Evolutionary conservation across 2,113 vertebrate species (phyloP).

Genomic region (Cromileptes altivelis): DNA sequence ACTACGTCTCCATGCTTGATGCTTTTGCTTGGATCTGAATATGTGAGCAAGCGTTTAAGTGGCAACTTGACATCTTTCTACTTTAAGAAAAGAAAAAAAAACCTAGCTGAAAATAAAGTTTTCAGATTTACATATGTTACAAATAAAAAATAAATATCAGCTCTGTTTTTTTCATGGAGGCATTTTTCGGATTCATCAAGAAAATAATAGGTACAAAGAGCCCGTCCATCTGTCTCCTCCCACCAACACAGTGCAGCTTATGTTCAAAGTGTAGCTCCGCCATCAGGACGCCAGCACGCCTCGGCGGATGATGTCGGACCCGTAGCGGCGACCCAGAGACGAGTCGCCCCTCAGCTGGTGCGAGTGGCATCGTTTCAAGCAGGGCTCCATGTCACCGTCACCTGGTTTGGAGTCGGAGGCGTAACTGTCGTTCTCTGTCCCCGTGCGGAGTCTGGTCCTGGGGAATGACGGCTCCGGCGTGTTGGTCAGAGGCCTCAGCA

Average conservation of each 20-base stretch:
- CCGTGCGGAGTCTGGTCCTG: slow-evolving; percentile 83
- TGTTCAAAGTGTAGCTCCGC: slow-evolving; percentile 1
- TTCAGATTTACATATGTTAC: slow-evolving; percentile 79
- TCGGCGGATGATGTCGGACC: slow-evolving; percentile 90
- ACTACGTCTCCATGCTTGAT: slow-evolving; percentile 18
- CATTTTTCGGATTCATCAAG: slow-evolving; percentile 57
- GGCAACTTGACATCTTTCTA: slow-evolving; percentile 77
- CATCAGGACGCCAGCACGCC: slow-evolving; percentile 95
- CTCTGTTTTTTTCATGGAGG: slow-evolving; percentile 69
- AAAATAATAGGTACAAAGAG: slow-evolving; percentile 73
- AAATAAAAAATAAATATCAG: slow-evolving; percentile 84
- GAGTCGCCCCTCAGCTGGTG: slow-evolving; percentile 87
- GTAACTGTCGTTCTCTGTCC: slow-evolving; percentile 88
- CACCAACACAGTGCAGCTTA: slow-evolving; percentile 50
- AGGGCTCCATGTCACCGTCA: slow-evolving; percentile 87
- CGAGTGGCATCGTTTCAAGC: slow-evolving; percentile 89
- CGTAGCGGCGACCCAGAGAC: slow-evolving; percentile 87
- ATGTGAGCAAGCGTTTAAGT: slow-evolving; percentile 65
- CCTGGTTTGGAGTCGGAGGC: slow-evolving; percentile 84
- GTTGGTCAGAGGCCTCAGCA: slow-evolving; percentile 70
- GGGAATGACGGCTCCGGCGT: slow-evolving; percentile 62
- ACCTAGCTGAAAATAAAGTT: slow-evolving; percentile 71
- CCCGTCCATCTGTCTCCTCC: background rate
- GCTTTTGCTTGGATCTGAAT: slow-evolving; percentile 48
- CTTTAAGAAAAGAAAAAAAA: slow-evolving; percentile 26